phyloP scores from a whole-genome alignment of 2,113 vertebrate genomes.

The Gavialis gangeticus region DNA sequence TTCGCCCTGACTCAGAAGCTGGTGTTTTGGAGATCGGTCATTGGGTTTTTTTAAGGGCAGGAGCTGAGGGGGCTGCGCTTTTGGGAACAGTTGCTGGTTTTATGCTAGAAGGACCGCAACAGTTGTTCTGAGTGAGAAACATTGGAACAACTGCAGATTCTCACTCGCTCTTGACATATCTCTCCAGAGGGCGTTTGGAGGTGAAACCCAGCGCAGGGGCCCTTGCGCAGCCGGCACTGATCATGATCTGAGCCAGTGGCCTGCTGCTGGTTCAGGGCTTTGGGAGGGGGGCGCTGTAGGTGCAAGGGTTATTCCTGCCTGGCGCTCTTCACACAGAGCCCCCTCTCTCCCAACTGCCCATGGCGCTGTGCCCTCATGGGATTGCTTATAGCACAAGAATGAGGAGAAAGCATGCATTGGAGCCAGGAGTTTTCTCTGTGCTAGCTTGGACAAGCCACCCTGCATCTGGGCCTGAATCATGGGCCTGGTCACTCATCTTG shows the following conservation, averaged over 20 bases:
- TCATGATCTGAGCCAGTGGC: constrained; percentile 7
- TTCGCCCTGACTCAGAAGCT: constrained; percentile 86
- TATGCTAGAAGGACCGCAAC: constrained; percentile 83
- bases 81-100: constrained; percentile 91
- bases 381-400: not conserved
- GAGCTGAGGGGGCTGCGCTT: constrained; percentile 77
- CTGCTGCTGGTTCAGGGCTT: not conserved
- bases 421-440: not conserved
- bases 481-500: accelerated
- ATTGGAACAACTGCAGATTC: constrained; percentile 87
- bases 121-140: constrained; percentile 89
- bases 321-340: not conserved
- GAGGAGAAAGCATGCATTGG: accelerated
- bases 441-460: not conserved
- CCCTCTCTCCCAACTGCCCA: not conserved
- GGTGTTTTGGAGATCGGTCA: constrained; percentile 79
- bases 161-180: constrained; percentile 40
- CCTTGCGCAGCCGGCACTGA: constrained; percentile 30
- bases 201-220: constrained; percentile 63
- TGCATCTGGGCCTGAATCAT: accelerated
- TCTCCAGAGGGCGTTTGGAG: constrained; percentile 81
- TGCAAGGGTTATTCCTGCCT: accelerated
- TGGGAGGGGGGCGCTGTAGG: not conserved
- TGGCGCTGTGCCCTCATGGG: not conserved
- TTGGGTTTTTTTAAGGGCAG: constrained; percentile 53